Percentiles rank a stretch among this genome's conserved stretches.
These are phyloP conservation scores for Pseudomyrmex gracilis DNA, from an alignment of 1,140 invertebrate genomes.

Conservation along the genomic window DNA sequence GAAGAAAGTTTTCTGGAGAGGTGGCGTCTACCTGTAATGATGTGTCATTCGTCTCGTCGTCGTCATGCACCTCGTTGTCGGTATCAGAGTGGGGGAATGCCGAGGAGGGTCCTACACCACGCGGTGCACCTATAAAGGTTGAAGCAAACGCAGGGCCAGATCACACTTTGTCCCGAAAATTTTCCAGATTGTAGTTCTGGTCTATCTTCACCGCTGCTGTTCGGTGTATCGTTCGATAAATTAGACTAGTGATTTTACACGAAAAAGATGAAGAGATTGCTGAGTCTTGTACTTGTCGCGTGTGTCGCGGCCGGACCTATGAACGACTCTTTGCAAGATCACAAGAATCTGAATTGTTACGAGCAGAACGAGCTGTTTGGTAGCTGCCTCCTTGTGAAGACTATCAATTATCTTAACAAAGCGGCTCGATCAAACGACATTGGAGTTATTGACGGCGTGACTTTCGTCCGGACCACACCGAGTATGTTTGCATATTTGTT, in stretches of 20 bases:
- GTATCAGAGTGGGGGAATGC: conserved; percentile 64
- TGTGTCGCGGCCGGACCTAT: conserved; percentile 77
- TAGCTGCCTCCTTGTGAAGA: conserved; percentile 87
- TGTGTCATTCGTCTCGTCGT: conserved; percentile 49
- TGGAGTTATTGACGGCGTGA: conserved; percentile 86
- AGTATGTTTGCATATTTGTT: conserved; percentile 73
- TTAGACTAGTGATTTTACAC: conserved; percentile 10
- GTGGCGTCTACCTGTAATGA: conserved; percentile 66
- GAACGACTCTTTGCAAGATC: conserved; percentile 42
- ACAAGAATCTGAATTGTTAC: conserved; percentile 76
- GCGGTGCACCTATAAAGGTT: conserved; percentile 83
- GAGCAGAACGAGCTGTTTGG: conserved; percentile 84
- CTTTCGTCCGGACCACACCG: conserved; percentile 85
- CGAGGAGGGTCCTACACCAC: conserved; percentile 71
- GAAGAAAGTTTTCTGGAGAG: conserved; percentile 80
- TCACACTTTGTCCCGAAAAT: conserved; percentile 84
- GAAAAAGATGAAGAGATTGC: conserved; percentile 78
- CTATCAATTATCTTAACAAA: conserved; percentile 86
- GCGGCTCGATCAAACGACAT: conserved; percentile 87
- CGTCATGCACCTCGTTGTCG: conserved; percentile 58
- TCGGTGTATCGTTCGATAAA: neutral
- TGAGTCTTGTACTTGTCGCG: conserved; percentile 78
- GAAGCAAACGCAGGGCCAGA: conserved; percentile 80
- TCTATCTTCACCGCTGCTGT: neutral
- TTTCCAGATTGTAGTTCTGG: conserved; percentile 72